phyloP scores from a whole-genome alignment of 2,888 invertebrate species.

The Clistopyga incitator region DNA sequence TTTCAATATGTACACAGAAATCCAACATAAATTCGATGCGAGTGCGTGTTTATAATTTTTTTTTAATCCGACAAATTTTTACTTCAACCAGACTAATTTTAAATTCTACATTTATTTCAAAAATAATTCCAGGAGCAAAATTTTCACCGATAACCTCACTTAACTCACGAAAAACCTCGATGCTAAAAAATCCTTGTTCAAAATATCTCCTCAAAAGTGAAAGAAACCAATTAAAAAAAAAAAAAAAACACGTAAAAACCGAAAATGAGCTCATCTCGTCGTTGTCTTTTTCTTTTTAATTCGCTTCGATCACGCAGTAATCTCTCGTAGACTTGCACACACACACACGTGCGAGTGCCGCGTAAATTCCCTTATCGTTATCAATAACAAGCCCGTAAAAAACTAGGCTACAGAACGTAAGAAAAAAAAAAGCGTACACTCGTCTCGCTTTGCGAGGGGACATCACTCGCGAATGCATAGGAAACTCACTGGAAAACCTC shows the following conservation, averaged over 20 bases:
- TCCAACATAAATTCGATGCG: too few species aligned
- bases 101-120: too few species aligned
- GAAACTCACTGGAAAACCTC: slow-evolving; percentile 39
- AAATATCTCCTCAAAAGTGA: too few species aligned
- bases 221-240: too few species aligned
- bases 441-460: not conserved
- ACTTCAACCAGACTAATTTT: too few species aligned
- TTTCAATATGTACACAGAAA: too few species aligned
- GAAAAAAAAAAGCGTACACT: slow-evolving; percentile 6
- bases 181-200: too few species aligned
- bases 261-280: not conserved
- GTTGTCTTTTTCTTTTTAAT: not conserved
- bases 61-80: too few species aligned
- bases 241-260: not conserved
- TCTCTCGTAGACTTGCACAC: slow-evolving; percentile 1
- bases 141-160: too few species aligned
- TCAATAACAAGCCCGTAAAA: slow-evolving; percentile 22
- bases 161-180: too few species aligned
- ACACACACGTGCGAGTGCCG: not conserved
- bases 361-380: slow-evolving; percentile 18
- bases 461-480: slow-evolving; percentile 2
- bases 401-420: not conserved
- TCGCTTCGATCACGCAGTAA: not conserved
- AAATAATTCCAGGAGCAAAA: too few species aligned
- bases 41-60: too few species aligned